Base-by-base conservation (phyloP, 1,140 invertebrate genomes). In the Oreohelix idahoensis region DNA sequence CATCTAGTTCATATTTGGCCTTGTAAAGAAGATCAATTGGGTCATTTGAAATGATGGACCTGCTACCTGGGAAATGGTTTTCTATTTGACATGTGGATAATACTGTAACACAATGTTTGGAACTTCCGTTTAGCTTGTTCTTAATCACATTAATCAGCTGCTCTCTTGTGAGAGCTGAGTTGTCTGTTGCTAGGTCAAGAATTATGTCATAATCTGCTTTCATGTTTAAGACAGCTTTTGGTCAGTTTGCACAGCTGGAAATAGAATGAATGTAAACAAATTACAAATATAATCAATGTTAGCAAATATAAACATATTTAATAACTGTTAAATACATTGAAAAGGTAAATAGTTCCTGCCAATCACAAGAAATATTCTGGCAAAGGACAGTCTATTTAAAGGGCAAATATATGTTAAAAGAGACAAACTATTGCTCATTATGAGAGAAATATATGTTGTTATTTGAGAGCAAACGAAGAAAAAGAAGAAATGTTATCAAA, bases 101-200 rank as follows among this genome's bases (percentile, higher is more conserved):
- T 32, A 66, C 29, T 2, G 63, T 66, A 1, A 66, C 63, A 66
- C 8, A 66, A 17, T 66, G 63, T 2, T 66, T 66, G 63, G 63
- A 66, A 32, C 1, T 66, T 32, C 29, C 63, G 32, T 45, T 76
- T 29, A 76, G 42, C 29, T 76, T n/a, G 74, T 76, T 51, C 45
- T 51, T 4, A 2, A 51, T 35, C 11, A 35, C 45, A 29, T 42
- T 76, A 26, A 76, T 76, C 29, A 76, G 45, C 39, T 76, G 45
- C 13, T 76, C 74, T 51, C 45, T 76, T 2, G 74, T 76, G 1
- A 49, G 23, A 26, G 38, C 5, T 45, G 42, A 51, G 4, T 5
- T 17, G 45, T 76, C 74, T 29, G 74, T 76, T 39, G 74, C 74
- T 17, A 76, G 74, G 29, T 76, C 74, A 45, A 76, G 74, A 29